Evolutionary conservation across 2,797 vertebrate genomes (phyloP).

Genomic region (Merluccius polli): DNA sequence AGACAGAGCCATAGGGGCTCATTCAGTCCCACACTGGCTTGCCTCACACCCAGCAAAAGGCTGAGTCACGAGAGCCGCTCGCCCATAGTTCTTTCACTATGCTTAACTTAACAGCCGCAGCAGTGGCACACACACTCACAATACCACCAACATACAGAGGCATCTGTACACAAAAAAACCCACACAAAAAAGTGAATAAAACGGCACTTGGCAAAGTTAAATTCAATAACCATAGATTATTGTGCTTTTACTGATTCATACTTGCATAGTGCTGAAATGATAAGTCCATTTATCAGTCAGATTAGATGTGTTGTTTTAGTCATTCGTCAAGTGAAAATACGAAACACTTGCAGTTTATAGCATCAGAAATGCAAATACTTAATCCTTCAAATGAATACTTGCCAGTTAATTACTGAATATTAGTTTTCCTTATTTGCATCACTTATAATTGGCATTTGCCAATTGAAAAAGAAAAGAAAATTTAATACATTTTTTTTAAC

Average conservation of each 20-base stretch:
- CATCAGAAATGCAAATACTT: background rate
- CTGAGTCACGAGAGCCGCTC: conserved; percentile 10
- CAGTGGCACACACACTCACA: background rate
- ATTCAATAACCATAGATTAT: background rate
- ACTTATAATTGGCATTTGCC: background rate
- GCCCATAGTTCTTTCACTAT: background rate
- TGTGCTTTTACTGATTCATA: background rate
- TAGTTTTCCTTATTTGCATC: background rate
- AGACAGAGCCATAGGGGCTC: background rate
- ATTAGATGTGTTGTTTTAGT: background rate
- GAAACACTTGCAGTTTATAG: background rate
- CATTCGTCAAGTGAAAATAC: background rate
- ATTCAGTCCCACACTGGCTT: background rate
- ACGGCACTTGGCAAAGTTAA: background rate
- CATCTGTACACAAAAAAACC: background rate
- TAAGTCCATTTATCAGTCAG: background rate
- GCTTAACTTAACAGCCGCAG: background rate
- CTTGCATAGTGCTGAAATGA: background rate
- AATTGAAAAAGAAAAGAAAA: too few species aligned
- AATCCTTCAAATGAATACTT: background rate
- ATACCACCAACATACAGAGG: background rate
- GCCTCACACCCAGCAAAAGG: conserved; percentile 9
- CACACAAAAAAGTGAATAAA: background rate
- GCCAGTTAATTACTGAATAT: background rate
- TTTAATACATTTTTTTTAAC: too few species aligned